phyloP scores from a whole-genome alignment of 2,888 invertebrate species.

The Lomographa bimaculata region DNA sequence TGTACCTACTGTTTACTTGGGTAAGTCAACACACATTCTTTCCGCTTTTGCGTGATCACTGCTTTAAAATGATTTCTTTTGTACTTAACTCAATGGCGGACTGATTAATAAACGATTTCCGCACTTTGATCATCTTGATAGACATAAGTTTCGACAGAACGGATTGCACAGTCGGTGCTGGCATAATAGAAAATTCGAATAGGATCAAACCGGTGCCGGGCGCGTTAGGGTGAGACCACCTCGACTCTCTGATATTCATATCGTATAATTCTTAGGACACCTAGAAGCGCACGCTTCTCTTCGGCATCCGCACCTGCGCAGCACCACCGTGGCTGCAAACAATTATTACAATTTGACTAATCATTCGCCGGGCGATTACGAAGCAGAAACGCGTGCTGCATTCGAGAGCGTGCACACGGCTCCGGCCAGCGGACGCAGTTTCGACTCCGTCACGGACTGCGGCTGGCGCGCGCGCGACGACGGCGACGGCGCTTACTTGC shows the following conservation, averaged over 20 bases:
- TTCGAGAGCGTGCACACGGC: slow-evolving; percentile 58
- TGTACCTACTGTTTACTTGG: slow-evolving; percentile 67
- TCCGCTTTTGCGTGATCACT: slow-evolving; percentile 82
- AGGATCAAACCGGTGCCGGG: slow-evolving; percentile 51
- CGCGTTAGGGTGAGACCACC: slow-evolving; percentile 58
- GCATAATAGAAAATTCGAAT: slow-evolving; percentile 26
- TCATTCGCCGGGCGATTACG: slow-evolving; percentile 75
- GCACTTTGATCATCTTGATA: slow-evolving; percentile 6
- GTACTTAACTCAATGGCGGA: slow-evolving; percentile 23
- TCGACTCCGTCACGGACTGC: slow-evolving; percentile 77
- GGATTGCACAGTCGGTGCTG: slow-evolving; percentile 38
- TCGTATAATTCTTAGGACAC: slow-evolving; percentile 81
- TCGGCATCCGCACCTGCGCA: slow-evolving; percentile 75
- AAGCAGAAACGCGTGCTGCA: slow-evolving; percentile 61
- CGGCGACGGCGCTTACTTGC: slow-evolving; percentile 73
- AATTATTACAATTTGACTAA: slow-evolving; percentile 84
- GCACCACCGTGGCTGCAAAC: slow-evolving; percentile 77
- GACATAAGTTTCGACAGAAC: slow-evolving; percentile 19
- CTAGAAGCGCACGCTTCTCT: slow-evolving; percentile 79
- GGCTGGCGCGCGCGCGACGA: slow-evolving; percentile 80
- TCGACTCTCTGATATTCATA: slow-evolving; percentile 51
- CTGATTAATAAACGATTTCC: slow-evolving; percentile 2
- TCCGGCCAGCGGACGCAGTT: slow-evolving; percentile 69
- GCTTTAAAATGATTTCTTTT: slow-evolving; percentile 66
- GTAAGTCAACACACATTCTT: slow-evolving; percentile 78